phyloP scores from a whole-genome alignment of 2,113 vertebrate genomes.

The Catharus minimus region DNA sequence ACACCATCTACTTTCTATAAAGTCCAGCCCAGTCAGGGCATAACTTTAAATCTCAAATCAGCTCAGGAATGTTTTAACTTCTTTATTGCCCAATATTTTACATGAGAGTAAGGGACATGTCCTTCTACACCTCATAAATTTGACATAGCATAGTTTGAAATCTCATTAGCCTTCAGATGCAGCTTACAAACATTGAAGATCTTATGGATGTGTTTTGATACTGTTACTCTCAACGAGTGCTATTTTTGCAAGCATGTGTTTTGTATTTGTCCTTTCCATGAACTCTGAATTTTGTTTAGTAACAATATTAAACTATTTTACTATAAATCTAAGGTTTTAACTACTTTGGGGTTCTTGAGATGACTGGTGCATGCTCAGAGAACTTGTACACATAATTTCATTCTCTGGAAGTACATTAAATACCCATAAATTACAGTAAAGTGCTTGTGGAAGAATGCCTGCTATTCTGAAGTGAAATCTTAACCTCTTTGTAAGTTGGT shows the following conservation, averaged over 20 bases:
- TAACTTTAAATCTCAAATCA: slow-evolving; percentile 26
- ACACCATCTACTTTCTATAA: background rate
- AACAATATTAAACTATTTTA: background rate
- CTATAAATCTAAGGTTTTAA: background rate
- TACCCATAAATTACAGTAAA: background rate
- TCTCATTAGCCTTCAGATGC: slow-evolving; percentile 41
- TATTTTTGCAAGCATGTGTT: slow-evolving; percentile 18
- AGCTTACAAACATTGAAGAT: slow-evolving; percentile 1
- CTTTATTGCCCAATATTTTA: slow-evolving; percentile 45
- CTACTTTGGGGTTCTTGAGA: background rate
- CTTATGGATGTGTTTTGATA: background rate
- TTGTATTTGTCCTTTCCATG: slow-evolving; percentile 35
- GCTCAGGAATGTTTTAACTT: slow-evolving; percentile 9
- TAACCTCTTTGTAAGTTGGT: background rate
- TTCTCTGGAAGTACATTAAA: background rate
- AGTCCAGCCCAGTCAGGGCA: background rate
- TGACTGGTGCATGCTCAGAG: background rate
- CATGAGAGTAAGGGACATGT: slow-evolving; percentile 20
- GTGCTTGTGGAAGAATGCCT: background rate
- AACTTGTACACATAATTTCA: background rate
- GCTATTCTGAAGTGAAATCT: background rate
- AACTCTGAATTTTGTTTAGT: slow-evolving; percentile 16
- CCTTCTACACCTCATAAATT: slow-evolving; percentile 60
- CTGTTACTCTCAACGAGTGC: background rate
- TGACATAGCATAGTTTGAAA: slow-evolving; percentile 33